phyloP scores from a whole-genome alignment of 2,888 invertebrate species.

The Litoditis marina region DNA sequence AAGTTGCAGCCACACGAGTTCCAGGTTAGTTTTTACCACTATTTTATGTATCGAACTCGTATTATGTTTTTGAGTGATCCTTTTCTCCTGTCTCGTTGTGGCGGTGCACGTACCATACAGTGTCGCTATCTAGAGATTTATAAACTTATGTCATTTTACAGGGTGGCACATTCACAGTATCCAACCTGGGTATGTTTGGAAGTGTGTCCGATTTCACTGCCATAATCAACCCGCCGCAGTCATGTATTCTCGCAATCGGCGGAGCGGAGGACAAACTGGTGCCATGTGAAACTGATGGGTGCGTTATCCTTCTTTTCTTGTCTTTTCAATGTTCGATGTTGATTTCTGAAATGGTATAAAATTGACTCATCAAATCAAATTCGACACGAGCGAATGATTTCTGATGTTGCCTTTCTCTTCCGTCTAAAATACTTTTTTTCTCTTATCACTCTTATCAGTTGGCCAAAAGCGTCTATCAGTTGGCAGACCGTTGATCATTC shows the following conservation, averaged over 20 bases:
- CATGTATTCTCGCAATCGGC: slow-evolving; percentile 72
- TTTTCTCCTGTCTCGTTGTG: too few relatives aligned
- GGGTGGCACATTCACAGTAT: slow-evolving; percentile 68
- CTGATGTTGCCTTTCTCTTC: too few relatives aligned
- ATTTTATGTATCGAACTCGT: not conserved
- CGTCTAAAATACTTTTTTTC: too few relatives aligned
- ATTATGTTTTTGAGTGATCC: not conserved
- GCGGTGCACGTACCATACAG: too few relatives aligned
- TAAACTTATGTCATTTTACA: slow-evolving; percentile 59
- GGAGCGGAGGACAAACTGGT: slow-evolving; percentile 59
- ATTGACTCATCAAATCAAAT: too few relatives aligned
- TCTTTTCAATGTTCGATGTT: too few relatives aligned
- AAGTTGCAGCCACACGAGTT: slow-evolving; percentile 73
- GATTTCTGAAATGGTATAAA: too few relatives aligned
- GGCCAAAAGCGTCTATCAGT: too few relatives aligned
- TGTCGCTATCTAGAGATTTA: too few relatives aligned
- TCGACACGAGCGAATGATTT: too few relatives aligned
- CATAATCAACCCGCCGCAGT: slow-evolving; percentile 74
- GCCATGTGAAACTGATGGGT: slow-evolving; percentile 52
- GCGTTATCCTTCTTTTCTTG: slow-evolving; percentile 7
- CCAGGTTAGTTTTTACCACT: slow-evolving; percentile 34
- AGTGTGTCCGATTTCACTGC: slow-evolving; percentile 70
- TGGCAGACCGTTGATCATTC: too few relatives aligned
- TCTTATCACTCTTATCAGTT: too few relatives aligned
- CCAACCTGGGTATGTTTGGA: slow-evolving; percentile 72